Evolutionary conservation across 2,113 vertebrate genomes (phyloP).

Genomic region (Genyomyrus donnyi): DNA sequence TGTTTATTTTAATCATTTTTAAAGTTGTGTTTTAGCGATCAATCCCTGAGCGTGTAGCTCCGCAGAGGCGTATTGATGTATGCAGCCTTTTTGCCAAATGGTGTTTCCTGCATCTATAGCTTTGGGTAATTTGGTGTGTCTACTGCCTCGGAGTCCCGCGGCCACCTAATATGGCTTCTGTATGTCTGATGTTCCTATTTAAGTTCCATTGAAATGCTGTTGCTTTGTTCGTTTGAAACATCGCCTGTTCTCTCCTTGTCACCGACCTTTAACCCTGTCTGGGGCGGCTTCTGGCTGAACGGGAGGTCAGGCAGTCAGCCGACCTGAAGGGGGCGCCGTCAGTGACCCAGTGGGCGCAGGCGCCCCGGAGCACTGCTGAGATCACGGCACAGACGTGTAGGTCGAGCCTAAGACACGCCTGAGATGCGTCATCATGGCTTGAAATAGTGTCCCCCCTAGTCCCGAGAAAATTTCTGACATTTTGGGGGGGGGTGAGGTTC

Average conservation of each 20-base stretch:
- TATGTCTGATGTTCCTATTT: slow-evolving; percentile 76
- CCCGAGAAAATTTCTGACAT: not conserved
- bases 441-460: not conserved
- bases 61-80: not conserved
- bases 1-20: not conserved
- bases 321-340: not conserved
- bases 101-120: slow-evolving; percentile 23
- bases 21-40: not conserved
- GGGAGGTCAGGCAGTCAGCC: not conserved
- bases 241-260: slow-evolving; percentile 67
- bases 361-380: not conserved
- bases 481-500: not conserved
- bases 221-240: slow-evolving; percentile 52
- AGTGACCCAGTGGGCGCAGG: not conserved
- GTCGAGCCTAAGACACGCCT: not conserved
- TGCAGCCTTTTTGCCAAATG: slow-evolving; percentile 35
- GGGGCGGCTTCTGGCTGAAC: not conserved
- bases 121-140: slow-evolving; percentile 34
- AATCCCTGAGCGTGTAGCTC: not conserved
- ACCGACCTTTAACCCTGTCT: slow-evolving; percentile 32
- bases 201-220: slow-evolving; percentile 47
- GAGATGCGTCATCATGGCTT: not conserved
- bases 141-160: slow-evolving; percentile 50
- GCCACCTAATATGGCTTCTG: slow-evolving; percentile 48
- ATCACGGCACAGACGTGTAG: not conserved